Evolutionary conservation across 2,888 invertebrate genomes (phyloP), one percentile per base, ranked within the genome.

Genomic region (Hermaeophaga mercurialis): DNA sequence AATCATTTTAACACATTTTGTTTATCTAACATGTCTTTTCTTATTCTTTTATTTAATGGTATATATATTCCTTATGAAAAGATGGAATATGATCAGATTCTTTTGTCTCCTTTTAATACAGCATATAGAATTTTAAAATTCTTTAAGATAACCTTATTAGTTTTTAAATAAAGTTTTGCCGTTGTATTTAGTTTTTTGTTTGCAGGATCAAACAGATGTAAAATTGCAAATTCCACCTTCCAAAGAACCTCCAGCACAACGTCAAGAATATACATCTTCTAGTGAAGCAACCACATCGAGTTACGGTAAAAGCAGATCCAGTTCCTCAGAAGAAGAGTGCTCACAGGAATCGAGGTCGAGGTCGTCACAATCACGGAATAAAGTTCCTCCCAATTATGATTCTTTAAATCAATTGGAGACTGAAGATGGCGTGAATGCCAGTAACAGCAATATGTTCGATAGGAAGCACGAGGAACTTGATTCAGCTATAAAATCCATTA

Each of bases 401-500:
- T 19, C 39, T 8, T 39, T 50, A 3, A 62, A 61, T 48, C 61
- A 52, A 33, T 59, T 48, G 43, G 61, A 39, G 1, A 54, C 12
- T 8, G 59, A 59, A 41, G 56, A 59, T 36, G 48, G 39, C 12
- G 7, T 50, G 19, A 43, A 24, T 19, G n/a, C 39, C 5, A 22
- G 17, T 26, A 58, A 53, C 43, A 41, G 56, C 3, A 65, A 66
- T 54, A 58, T 67, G 5, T 67, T 69, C 48, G 54, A 60, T 9
- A 62, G 66, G 19, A 71, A 73, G 55, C 66, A 73, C 0, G 75
- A 75, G 49, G 75, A 75, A 47, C 61, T 77, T 36, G 75, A 76
- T 61, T 74, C 74, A 8, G 77, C 77, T 2, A 74, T 77, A 3
- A 70, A 73, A 38, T 75, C 75, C n/a, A 76, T 76, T 31, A 73